Conservation (phyloP, 2,797 vertebrate genomes). For the Lepilemur ruficaudatus region DNA sequence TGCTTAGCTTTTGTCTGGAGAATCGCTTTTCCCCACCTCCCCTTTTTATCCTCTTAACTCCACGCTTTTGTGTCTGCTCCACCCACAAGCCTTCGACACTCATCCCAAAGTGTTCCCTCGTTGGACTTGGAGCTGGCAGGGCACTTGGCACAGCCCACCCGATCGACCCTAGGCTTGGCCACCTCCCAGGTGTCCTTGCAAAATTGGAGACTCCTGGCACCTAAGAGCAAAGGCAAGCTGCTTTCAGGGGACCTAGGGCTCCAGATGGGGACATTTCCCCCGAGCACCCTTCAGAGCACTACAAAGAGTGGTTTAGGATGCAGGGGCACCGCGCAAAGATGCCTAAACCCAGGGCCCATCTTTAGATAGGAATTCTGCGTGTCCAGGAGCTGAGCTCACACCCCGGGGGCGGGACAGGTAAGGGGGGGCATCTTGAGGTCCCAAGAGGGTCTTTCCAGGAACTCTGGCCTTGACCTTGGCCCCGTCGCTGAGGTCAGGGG, state of each 20-base stretch:
- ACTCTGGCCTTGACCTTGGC: not conserved
- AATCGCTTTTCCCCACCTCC: not conserved
- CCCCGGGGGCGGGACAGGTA: not conserved
- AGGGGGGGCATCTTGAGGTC: not conserved
- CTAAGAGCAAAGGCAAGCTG: not conserved
- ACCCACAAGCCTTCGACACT: not conserved
- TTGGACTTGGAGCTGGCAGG: not conserved
- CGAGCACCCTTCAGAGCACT: not conserved
- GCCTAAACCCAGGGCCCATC: not conserved
- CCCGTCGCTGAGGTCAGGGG: not conserved
- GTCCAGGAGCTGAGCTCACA: not conserved
- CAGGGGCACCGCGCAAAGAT: not conserved
- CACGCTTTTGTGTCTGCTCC: not conserved
- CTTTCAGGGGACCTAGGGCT: not conserved
- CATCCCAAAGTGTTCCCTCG: not conserved
- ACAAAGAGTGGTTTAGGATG: not conserved
- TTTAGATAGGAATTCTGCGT: not conserved
- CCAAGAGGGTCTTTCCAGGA: not conserved
- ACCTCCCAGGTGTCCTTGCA: not conserved
- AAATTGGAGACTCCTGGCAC: not conserved
- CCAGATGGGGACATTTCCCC: not conserved
- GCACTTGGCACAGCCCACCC: not conserved
- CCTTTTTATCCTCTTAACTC: not conserved
- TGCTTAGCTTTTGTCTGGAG: not conserved
- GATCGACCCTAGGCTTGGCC: not conserved